Evolutionary conservation across 92 coral and sea anemone species (phyloP), one percentile per base, ranked within the genome.

Genomic region (Montipora capitata): DNA sequence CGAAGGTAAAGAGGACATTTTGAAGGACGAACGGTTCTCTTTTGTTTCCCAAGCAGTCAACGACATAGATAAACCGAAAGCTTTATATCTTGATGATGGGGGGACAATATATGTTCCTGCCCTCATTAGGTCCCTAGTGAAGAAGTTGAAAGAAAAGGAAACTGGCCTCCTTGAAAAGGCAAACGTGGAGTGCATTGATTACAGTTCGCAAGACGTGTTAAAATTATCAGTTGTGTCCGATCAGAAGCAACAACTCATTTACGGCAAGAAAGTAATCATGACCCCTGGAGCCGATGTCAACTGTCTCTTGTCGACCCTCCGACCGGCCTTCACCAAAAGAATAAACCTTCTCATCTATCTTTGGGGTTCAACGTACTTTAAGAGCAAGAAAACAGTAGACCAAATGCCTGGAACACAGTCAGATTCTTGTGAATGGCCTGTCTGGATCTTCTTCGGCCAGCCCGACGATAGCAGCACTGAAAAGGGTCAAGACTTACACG

Each of bases 21-120:
- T 48, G 71, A 68, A 52, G 49, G 86, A 79, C 70, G 39, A 71
- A 54, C 68, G 84, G 76, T 87, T 87, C 61, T 45, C 85, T 10
- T 87, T 87, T 48, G 54, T 87, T 14, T 87, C 91, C 20, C 17
- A 57, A 38, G 91, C 91, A n/a, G 89, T 77, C 62, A 67, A 85
- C 83, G 81, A 77, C 74, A 66, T 85, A 12, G 62, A 65, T 52
- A 43, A 85, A 13, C 40, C 72, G 27, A 67, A 67, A 67, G 72
- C 72, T 67, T 20, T 67, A 40, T 67, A 18, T 67, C 35, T 59
- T 61, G 58, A 63, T 10, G 70, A 76, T 49, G 81, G 62, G 27
- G 66, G 73, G 16, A 17, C 75, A 59, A 57, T 69, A 59, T 15
- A 38, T 39, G 62, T 59, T 13, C 48, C 48, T 40, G 49, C 42